Evolutionary conservation across 2,113 vertebrate species (phyloP), one percentile per base, ranked within the genome.

Genomic region (Poecilia latipinna): DNA sequence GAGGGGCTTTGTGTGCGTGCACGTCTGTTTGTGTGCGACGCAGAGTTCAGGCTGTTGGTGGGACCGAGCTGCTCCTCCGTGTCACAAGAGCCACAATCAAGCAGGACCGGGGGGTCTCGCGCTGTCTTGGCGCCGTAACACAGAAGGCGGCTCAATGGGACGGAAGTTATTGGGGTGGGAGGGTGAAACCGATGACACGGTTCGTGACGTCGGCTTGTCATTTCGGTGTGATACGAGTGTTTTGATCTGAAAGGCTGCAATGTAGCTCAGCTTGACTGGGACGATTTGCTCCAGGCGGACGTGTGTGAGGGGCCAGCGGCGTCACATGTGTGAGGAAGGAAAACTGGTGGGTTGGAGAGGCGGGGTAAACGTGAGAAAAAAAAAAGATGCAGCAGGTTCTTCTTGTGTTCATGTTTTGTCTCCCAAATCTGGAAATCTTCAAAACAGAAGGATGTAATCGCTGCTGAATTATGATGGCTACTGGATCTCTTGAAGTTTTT

Each of bases 21-120:
- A 33, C 32, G 72, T 39, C 69, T 72, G 22, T 80, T 37, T 88
- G 72, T 79, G 74, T 83, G 68, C 31, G n/a, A 26, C 54, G 79
- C 81, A 73, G 76, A 78, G 65, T 83, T 62, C 74, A 70, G 79
- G 88, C 78, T 89, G 85, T 65, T 77, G 94, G 88, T 93, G 93
- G 95, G 96, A 91, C 94, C 94, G 90, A 90, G 94, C 94, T 93
- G 77, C 95, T 96, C 88, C 95, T 97, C 92, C 95, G 86, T 93
- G 90, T 96, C 94, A 96, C 96, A 94, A 95, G 96, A 95, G 96
- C 95, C 93, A 96, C 96, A 94, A 96, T 98, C 96, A 96, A 95
- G 95, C 96, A 93, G 95, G 95, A 79, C 86, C 85, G 90, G 93
- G 91, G 90, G 86, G 88, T 93, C 83, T 84, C 86, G 92, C 94